phyloP scores from a whole-genome alignment of 1,140 invertebrate species.

The Lucilia sericata region DNA sequence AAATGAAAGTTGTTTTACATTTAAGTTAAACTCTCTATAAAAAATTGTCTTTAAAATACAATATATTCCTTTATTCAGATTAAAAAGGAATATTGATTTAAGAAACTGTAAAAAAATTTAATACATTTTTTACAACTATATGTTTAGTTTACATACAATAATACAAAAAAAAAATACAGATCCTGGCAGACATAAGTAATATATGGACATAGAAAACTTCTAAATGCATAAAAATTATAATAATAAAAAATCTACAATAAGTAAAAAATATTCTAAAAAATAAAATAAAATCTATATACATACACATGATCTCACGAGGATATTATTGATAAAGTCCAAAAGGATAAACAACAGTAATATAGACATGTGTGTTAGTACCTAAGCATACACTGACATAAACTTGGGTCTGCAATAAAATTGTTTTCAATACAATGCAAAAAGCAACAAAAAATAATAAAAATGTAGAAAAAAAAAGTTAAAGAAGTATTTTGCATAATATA shows the following conservation, averaged over 20 bases:
- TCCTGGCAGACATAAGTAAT: constrained; percentile 17
- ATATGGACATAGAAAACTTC: constrained; percentile 8
- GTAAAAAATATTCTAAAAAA: neutral
- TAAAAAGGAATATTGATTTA: neutral
- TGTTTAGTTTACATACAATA: neutral
- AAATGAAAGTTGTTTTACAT: too few species aligned
- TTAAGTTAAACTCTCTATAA: too few species aligned
- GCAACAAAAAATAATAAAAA: neutral
- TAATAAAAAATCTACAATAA: neutral
- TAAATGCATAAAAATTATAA: neutral
- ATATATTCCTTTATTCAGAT: neutral
- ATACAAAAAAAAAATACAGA: neutral
- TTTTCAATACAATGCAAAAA: neutral
- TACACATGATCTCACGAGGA: constrained; percentile 14
- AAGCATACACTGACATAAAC: neutral
- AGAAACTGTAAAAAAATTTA: neutral
- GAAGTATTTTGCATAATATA: constrained; percentile 18
- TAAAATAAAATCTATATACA: neutral
- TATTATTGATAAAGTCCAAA: constrained; percentile 29
- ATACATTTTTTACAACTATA: neutral
- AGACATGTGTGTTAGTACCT: neutral
- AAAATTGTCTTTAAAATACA: too few species aligned
- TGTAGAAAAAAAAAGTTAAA: neutral
- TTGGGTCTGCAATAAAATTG: constrained; percentile 19
- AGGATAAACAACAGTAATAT: neutral